Percentiles rank a stretch among this genome's conserved stretches.
phyloP scores from a whole-genome alignment of 1,140 invertebrate species.

The Branchinecta lynchi region DNA sequence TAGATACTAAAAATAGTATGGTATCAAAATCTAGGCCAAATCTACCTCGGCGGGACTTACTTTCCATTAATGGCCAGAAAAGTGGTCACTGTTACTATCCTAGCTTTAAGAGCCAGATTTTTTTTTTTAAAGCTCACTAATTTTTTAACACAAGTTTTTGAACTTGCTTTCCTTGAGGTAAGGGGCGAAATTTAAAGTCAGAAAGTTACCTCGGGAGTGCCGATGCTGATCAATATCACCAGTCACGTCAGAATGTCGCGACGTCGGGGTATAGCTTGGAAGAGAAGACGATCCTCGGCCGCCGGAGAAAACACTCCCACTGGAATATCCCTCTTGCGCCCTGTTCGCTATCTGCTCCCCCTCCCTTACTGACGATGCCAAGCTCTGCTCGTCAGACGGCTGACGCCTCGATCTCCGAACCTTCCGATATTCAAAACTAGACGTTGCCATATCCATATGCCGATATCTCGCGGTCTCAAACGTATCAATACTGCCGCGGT shows the following conservation, averaged over 20 bases:
- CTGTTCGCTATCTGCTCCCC: background rate
- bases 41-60: no score
- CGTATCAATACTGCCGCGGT: background rate
- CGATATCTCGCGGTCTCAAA: background rate
- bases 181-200: no score
- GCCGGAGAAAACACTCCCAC: constrained; percentile 6
- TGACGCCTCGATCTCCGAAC: background rate
- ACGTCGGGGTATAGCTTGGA: background rate
- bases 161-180: no score
- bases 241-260: background rate
- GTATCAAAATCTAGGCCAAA: no score
- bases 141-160: no score
- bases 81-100: no score
- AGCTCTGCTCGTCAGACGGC: background rate
- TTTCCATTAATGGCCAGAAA: no score
- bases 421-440: constrained; percentile 4
- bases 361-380: no score
- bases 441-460: background rate
- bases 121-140: no score
- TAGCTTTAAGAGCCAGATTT: no score
- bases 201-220: background rate
- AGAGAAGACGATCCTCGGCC: background rate
- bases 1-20: no score
- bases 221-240: background rate
- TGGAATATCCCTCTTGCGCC: background rate